Evolutionary conservation across 2,113 vertebrate species (phyloP).

Genomic region (Ceyx cyanopectus): DNA sequence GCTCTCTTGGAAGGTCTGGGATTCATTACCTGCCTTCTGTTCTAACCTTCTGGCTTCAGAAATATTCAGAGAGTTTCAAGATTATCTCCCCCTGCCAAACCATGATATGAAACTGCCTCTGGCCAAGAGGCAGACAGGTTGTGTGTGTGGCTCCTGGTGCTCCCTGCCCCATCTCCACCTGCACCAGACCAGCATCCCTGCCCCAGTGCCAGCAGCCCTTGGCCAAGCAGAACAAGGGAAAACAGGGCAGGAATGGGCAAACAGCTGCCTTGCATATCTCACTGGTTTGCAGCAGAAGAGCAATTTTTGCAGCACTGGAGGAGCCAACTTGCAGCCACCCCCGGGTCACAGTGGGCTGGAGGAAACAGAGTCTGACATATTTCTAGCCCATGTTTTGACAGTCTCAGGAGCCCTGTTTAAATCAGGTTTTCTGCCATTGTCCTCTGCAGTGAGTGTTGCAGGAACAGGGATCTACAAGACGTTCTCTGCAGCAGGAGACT

Average conservation of each 20-base stretch:
- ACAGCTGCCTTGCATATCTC: background rate
- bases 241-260: rapidly evolving
- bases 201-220: background rate
- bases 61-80: background rate
- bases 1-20: conserved; percentile 29
- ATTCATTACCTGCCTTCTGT: conserved; percentile 67
- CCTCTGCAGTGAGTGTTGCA: background rate
- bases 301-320: background rate
- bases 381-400: background rate
- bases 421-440: background rate
- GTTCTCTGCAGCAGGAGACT: background rate
- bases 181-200: background rate
- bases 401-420: background rate
- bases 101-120: rapidly evolving
- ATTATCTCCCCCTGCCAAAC: background rate
- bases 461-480: background rate
- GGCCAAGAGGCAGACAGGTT: background rate
- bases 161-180: background rate
- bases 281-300: background rate
- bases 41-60: background rate
- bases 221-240: background rate
- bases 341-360: background rate
- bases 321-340: background rate
- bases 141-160: background rate
- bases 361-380: background rate